Base-by-base conservation (phyloP, 2,888 invertebrate species). In the Eremobia ochroleuca region DNA sequence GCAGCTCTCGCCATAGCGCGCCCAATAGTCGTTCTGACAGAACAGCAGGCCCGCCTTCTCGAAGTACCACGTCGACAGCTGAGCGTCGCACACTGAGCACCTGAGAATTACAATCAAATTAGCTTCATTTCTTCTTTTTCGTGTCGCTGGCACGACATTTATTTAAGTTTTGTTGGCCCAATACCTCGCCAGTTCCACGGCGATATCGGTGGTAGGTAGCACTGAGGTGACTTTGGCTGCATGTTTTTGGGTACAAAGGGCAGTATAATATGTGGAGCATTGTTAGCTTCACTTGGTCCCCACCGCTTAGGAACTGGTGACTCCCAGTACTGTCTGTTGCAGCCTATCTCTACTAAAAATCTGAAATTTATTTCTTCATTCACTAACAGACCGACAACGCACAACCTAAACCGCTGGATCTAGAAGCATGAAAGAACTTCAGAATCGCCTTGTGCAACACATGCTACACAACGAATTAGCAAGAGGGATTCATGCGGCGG, bases 41-140 rank as follows among this genome's bases (percentile, higher is more conserved):
- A 99, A 99, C 66, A 99, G 97, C 82, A 99, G 93, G 0, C 99
- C 99, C 90, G 98, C 98, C 93, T 99, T 99, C 96, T 99, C 99
- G 95, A 99, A 99, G 95, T 99, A 99, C 99, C 99, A 99, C 87
- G 98, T 98, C 8, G 98, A 98, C 59, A 99, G 96, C 73, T 98
- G 97, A n/a, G 97, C 97, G 92, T 99, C 98, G 93, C 99, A 99
- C 0, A 98, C 98, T 25, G 99, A 99, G 95, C 99, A 99, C 93
- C 99, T 99, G 65, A 0, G 3, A 28, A 71, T 21, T 3, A 40
- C 18, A 52, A 37, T n/a, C 73, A n/a, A 34, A n/a, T 52, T 31
- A n/a, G 52, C 0, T 11, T 31, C 21, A 31, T 25, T 52, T n/a
- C 25, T 25, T 25, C 25, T n/a, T 25, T 1, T 25, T 52, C 52